These are phyloP conservation scores for Cassiopea xamachana DNA, from an alignment of 30 jellyfish, hydroid and myxozoan genomes.

Conservation along the genomic window DNA sequence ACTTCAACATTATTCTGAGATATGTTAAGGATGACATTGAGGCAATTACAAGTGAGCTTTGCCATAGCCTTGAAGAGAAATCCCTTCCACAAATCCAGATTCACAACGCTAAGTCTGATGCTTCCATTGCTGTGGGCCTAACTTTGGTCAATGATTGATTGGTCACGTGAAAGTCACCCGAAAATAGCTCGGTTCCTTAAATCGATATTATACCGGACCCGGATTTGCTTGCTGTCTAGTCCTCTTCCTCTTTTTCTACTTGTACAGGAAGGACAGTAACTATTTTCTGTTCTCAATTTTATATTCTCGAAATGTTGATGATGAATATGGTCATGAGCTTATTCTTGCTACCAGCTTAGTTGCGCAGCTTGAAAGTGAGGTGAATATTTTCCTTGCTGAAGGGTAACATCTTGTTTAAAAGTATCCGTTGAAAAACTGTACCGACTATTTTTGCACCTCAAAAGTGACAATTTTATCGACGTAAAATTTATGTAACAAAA, in stretches of 20 bases:
- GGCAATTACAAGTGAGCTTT: slow-evolving; percentile 82
- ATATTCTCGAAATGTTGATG: too few species aligned
- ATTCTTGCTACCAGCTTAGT: too few species aligned
- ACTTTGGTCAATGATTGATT: not conserved
- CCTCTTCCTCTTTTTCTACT: too few species aligned
- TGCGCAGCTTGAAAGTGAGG: too few species aligned
- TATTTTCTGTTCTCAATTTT: too few species aligned
- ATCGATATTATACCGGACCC: not conserved
- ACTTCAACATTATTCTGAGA: slow-evolving; percentile 40
- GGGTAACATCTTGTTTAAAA: too few species aligned
- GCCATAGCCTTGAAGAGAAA: slow-evolving; percentile 19
- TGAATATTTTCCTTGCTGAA: too few species aligned
- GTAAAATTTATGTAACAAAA: not conserved
- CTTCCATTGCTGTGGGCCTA: slow-evolving; percentile 57
- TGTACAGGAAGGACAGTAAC: too few species aligned
- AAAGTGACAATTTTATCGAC: too few species aligned
- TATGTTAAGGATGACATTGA: slow-evolving; percentile 73
- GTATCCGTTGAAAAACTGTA: too few species aligned
- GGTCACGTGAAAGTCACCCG: slow-evolving; percentile 61
- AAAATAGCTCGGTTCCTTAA: slow-evolving; percentile 7
- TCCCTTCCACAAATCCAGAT: not conserved
- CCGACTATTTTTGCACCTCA: too few species aligned
- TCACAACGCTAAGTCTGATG: not conserved
- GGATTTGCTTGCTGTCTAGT: not conserved
- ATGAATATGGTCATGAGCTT: too few species aligned